Evolutionary conservation across 2,113 vertebrate genomes (phyloP).

Genomic region (Saccopteryx bilineata): DNA sequence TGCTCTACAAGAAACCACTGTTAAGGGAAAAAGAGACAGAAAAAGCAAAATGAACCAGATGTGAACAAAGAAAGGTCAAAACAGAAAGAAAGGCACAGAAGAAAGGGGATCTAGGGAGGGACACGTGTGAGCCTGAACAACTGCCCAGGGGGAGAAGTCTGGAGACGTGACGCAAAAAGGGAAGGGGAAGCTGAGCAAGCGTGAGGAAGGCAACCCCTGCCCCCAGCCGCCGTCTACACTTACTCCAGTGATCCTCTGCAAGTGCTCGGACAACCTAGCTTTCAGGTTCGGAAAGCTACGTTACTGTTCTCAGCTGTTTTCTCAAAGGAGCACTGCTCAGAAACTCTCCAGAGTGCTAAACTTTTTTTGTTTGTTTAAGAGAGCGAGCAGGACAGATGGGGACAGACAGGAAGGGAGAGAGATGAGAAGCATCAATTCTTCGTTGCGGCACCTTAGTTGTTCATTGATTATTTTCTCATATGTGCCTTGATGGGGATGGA

Average conservation of each 20-base stretch:
- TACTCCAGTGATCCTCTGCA: not conserved
- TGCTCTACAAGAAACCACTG: not conserved
- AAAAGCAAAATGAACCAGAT: constrained; percentile 59
- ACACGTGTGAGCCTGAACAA: constrained; percentile 80
- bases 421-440: too few species aligned
- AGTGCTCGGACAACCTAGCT: not conserved
- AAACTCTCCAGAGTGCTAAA: not conserved
- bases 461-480: too few species aligned
- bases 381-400: too few species aligned
- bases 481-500: too few species aligned
- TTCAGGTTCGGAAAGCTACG: not conserved
- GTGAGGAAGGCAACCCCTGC: not conserved
- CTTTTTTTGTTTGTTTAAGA: too few species aligned
- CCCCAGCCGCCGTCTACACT: not conserved
- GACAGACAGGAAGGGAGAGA: too few species aligned
- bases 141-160: constrained; percentile 83
- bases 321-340: not conserved
- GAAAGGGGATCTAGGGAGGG: constrained; percentile 77
- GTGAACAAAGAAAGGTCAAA: not conserved
- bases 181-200: not conserved
- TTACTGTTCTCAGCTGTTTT: not conserved
- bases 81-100: constrained; percentile 35
- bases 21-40: constrained; percentile 6
- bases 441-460: too few species aligned
- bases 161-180: constrained; percentile 44